A percentile compares a stretch with the other conserved stretches of the same genome.
Conservation (phyloP, 1,140 invertebrate species). For the Tribolium castaneum region DNA sequence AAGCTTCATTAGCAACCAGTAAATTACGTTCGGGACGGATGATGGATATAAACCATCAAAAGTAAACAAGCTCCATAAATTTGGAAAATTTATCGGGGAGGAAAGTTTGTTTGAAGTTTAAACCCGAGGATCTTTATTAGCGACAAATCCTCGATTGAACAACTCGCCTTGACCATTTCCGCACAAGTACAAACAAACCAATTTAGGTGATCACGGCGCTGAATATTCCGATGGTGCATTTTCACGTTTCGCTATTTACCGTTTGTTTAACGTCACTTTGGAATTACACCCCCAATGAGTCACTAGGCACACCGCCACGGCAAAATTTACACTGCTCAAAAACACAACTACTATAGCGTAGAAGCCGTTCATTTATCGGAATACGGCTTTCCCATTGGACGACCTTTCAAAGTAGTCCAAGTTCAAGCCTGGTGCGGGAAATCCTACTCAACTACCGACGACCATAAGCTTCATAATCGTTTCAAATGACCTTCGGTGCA, state of each 20-base stretch:
- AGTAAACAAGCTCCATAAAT: conserved; percentile 25
- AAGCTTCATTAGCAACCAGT: conserved; percentile 14
- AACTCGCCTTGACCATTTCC: conserved; percentile 26
- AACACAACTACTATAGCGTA: conserved; percentile 33
- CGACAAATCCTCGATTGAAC: not conserved
- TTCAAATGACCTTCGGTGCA: conserved; percentile 24
- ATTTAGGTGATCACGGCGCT: not conserved
- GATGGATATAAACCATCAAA: conserved; percentile 13
- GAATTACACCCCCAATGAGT: conserved; percentile 17
- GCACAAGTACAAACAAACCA: not conserved
- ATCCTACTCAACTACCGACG: conserved; percentile 12
- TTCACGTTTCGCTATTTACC: conserved; percentile 1
- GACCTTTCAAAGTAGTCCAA: conserved; percentile 56
- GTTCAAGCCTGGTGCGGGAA: conserved; percentile 43
- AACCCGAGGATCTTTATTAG: not conserved
- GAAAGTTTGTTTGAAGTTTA: not conserved
- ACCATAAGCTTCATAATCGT: conserved; percentile 7
- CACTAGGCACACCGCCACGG: not conserved
- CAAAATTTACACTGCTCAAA: conserved; percentile 27
- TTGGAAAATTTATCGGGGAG: conserved; percentile 19
- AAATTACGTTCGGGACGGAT: conserved; percentile 7
- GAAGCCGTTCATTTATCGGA: conserved; percentile 32
- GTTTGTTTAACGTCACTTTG: conserved; percentile 1
- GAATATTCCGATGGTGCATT: not conserved
- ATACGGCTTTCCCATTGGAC: conserved; percentile 47